Evolutionary conservation across 2,888 invertebrate genomes (phyloP).

Genomic region (Cheilosia soror): DNA sequence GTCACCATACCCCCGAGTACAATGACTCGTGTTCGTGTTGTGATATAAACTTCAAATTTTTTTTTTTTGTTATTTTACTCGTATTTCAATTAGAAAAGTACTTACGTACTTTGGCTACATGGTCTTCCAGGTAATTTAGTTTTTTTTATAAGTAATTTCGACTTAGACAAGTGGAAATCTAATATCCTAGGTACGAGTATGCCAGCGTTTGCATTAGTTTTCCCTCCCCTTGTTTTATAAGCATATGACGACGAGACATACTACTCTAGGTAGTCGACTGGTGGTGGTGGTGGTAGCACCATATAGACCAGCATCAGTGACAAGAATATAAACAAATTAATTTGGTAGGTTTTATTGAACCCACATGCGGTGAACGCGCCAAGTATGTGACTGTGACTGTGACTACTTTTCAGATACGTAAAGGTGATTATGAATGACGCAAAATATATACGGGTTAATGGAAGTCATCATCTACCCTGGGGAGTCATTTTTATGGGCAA

Average conservation of each 20-base stretch:
- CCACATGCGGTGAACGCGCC: slow-evolving; percentile 24
- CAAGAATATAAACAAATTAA: slow-evolving; percentile 58
- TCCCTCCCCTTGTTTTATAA: slow-evolving; percentile 5
- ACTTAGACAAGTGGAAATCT: slow-evolving; percentile 20
- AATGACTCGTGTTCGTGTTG: slow-evolving; percentile 58
- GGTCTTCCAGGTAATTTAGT: slow-evolving; percentile 15
- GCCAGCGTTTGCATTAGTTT: background rate
- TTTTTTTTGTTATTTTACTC: slow-evolving; percentile 29
- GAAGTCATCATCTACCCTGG: slow-evolving; percentile 24
- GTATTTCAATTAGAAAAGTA: slow-evolving; percentile 48
- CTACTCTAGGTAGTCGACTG: too few species aligned
- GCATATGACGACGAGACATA: too few species aligned
- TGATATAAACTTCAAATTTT: slow-evolving; percentile 29
- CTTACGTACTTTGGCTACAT: background rate
- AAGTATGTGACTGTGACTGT: slow-evolving; percentile 29
- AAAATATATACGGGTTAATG: slow-evolving; percentile 51
- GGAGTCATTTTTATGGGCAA: slow-evolving; percentile 31
- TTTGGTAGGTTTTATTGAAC: slow-evolving; percentile 63
- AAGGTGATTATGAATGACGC: slow-evolving; percentile 49
- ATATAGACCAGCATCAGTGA: slow-evolving; percentile 41
- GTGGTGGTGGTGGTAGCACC: slow-evolving; percentile 11
- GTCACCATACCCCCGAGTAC: slow-evolving; percentile 45
- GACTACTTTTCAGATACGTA: slow-evolving; percentile 26
- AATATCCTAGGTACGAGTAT: slow-evolving; percentile 3
- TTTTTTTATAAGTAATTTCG: slow-evolving; percentile 12